Evolutionary conservation across 2,797 vertebrate species (phyloP).

Genomic region (Odontamblyopus lacepedii): DNA sequence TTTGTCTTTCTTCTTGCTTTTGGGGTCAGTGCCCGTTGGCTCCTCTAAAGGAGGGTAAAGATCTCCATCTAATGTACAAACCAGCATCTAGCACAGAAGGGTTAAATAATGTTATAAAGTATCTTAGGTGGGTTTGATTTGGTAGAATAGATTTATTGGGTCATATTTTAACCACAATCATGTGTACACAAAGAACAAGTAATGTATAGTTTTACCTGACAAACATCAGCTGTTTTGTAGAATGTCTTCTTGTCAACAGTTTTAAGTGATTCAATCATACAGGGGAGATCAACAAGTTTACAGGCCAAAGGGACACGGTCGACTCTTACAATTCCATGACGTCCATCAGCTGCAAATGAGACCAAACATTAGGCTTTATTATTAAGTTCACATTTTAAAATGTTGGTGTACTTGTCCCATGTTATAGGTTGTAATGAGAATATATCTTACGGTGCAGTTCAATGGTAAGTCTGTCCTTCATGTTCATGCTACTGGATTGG

Average conservation of each 20-base stretch:
- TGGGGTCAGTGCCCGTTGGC: constrained; percentile 88
- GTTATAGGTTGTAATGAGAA: neutral
- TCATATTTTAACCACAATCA: neutral
- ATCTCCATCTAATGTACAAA: constrained; percentile 95
- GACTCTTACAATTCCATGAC: constrained; percentile 89
- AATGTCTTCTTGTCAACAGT: constrained; percentile 95
- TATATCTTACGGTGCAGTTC: constrained; percentile 86
- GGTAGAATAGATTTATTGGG: neutral
- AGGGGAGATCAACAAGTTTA: constrained; percentile 94
- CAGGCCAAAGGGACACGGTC: constrained; percentile 89
- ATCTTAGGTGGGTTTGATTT: neutral
- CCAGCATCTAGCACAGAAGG: constrained; percentile 85
- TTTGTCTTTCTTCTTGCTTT: constrained; percentile 96
- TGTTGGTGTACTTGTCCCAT: neutral
- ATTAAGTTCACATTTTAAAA: neutral
- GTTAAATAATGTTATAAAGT: neutral
- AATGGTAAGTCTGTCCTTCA: constrained; percentile 92
- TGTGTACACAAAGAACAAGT: neutral
- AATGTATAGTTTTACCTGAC: constrained; percentile 82
- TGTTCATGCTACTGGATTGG: constrained; percentile 84
- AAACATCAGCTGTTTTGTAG: constrained; percentile 95
- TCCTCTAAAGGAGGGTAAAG: constrained; percentile 96
- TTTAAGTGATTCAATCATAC: constrained; percentile 90
- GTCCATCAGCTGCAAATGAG: constrained; percentile 82
- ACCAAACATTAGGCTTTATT: neutral